These are phyloP conservation scores for Sebastiscus tertius DNA, from an alignment of 2,797 vertebrate species.

Conservation along the genomic window DNA sequence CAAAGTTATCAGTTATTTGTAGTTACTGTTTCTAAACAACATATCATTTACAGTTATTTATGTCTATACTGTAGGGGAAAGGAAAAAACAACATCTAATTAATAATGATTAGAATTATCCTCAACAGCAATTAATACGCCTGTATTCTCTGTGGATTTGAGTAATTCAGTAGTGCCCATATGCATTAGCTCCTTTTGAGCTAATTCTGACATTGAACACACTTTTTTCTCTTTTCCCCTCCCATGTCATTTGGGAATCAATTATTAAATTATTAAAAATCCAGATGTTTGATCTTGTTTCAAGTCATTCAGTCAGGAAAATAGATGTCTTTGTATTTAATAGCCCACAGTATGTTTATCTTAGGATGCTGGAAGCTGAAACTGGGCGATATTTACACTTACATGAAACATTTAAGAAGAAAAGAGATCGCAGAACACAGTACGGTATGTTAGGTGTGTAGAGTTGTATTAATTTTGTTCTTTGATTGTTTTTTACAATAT, in stretches of 20 bases:
- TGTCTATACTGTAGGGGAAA: background rate
- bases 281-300: constrained; percentile 25
- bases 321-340: constrained; percentile 12
- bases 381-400: background rate
- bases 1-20: background rate
- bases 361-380: background rate
- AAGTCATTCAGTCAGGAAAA: background rate
- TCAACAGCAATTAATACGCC: background rate
- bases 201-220: constrained; percentile 1
- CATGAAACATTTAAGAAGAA: background rate
- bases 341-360: background rate
- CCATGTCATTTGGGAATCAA: background rate
- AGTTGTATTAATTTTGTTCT: background rate
- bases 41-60: background rate
- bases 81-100: background rate
- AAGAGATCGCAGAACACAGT: background rate
- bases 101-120: background rate
- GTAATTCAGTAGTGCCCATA: background rate
- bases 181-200: constrained; percentile 9
- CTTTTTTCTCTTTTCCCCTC: background rate
- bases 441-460: background rate
- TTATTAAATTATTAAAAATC: constrained; percentile 8
- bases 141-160: background rate
- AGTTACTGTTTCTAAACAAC: background rate
- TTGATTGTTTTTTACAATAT: background rate